Conservation (phyloP, 2,113 vertebrate genomes). For the Prinia subflava region DNA sequence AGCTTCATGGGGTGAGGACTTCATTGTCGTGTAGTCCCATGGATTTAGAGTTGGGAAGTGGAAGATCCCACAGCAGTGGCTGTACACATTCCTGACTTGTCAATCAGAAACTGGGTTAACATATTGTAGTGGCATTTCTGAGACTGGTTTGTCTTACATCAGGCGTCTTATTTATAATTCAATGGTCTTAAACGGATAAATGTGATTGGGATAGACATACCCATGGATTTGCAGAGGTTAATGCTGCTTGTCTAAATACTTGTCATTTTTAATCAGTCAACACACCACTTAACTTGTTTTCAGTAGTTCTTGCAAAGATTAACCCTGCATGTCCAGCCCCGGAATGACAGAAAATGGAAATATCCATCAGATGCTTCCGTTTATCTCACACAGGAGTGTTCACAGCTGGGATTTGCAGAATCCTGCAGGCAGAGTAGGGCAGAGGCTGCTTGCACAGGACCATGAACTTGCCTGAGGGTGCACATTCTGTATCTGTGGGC, state of each 20-base stretch:
- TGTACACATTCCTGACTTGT: background rate
- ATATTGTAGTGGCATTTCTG: background rate
- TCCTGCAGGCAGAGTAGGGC: background rate
- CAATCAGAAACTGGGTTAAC: background rate
- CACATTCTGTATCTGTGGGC: accelerated
- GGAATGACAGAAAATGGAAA: background rate
- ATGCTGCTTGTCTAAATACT: background rate
- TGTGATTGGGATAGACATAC: background rate
- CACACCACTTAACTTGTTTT: background rate
- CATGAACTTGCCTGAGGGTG: accelerated
- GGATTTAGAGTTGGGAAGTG: background rate
- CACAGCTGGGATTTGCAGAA: background rate
- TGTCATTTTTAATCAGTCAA: background rate
- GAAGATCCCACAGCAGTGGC: background rate
- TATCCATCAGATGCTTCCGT: background rate
- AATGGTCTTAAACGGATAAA: accelerated
- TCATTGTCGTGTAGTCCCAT: accelerated
- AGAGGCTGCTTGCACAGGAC: background rate
- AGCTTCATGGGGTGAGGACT: background rate
- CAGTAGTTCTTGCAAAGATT: background rate
- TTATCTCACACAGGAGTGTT: accelerated
- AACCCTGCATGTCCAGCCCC: background rate
- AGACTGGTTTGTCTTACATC: background rate
- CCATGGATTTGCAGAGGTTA: background rate
- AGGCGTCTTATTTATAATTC: background rate